Percentiles rank a stretch among this genome's conserved stretches.
Evolutionary conservation across 1,140 invertebrate genomes (phyloP).

Genomic region (Drosophila sp.): DNA sequence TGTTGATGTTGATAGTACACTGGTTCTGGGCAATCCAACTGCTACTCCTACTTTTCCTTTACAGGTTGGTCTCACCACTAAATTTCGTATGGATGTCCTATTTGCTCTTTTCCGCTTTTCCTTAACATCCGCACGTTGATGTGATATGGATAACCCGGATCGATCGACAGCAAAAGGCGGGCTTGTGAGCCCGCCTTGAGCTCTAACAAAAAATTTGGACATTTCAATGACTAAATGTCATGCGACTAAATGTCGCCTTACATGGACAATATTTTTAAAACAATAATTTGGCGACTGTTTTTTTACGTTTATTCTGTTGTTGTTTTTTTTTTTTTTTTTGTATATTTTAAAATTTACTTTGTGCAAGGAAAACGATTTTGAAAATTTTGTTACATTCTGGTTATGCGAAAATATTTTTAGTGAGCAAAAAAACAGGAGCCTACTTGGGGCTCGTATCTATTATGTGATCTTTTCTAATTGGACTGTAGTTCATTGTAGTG

Average conservation of each 20-base stretch:
- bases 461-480: neutral
- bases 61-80: neutral
- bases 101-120: neutral
- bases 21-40: neutral
- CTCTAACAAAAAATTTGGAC: constrained; percentile 34
- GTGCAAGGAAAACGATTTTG: constrained; percentile 12
- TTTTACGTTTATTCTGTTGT: constrained; percentile 12
- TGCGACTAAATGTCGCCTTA: neutral
- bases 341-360: neutral
- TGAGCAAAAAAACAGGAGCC: neutral
- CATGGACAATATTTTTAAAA: constrained; percentile 3
- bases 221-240: constrained; percentile 21
- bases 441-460: neutral
- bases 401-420: neutral
- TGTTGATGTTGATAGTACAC: neutral
- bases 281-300: neutral
- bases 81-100: neutral
- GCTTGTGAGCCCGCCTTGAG: neutral
- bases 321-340: neutral
- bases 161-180: neutral
- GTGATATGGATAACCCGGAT: neutral
- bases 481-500: no score
- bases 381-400: constrained; percentile 11
- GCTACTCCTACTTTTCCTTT: neutral
- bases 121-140: neutral